Evolutionary conservation across 2,797 vertebrate species (phyloP), one percentile per base, ranked within the genome.

Genomic region (Bradypus variegatus): DNA sequence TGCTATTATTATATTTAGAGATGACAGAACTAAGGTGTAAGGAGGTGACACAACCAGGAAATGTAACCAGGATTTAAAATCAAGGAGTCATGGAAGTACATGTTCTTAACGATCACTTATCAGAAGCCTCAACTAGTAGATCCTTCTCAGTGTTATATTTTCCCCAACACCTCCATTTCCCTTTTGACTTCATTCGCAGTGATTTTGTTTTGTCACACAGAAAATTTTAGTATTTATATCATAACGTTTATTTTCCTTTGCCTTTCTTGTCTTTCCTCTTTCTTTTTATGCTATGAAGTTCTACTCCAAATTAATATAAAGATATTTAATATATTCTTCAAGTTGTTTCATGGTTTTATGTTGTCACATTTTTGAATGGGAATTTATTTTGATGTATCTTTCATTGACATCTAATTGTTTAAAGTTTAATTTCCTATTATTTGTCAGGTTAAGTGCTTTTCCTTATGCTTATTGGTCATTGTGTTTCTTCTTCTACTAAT

Each of bases 311-410:
- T 10, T 29, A 80, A 76, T 33, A 38, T 27, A 36, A 33, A 86
- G 29, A n/a, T 25, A 70, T 8, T 23, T 38, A 36, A 10, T 9
- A 11, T 13, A 18, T 8, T 70, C 23, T 8, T 70, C 23, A 29
- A 2, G 6, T 25, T 31, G 18, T 2, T 60, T 29, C 16, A 0
- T 0, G 0, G 16, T 53, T 72, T 11, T 75, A 29, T 18, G 76
- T 76, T 27, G 18, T 18, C 38, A n/a, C 36, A 9, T 50, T 84
- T 83, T 19, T 48, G 41, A 36, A 45, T 10, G 8, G 25, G 62
- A 64, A 64, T 64, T 64, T 25, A 64, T 64, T 64, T 29, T 27
- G 62, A 64, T 27, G 23, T 27, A 29, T 8, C 11, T 27, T 29
- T 64, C 27, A 64, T 64, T 64, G 62, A 27, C 25, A 29, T 64